Percentiles rank a stretch among this genome's conserved stretches.
These are phyloP conservation scores for Pygocentrus nattereri DNA, from an alignment of 2,797 vertebrate genomes.

Conservation along the genomic window DNA sequence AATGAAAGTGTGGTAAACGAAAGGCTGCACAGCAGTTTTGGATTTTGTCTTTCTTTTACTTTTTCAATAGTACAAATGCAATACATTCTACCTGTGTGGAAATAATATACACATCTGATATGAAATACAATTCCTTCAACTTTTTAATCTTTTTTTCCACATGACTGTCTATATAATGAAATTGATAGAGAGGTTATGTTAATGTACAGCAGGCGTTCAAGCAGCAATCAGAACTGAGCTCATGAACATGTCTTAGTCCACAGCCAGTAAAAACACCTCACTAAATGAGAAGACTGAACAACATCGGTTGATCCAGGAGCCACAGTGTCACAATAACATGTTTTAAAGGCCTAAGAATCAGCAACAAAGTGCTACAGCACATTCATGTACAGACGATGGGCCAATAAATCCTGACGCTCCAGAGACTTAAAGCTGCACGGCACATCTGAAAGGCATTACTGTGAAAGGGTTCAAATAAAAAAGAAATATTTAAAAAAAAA, in stretches of 20 bases:
- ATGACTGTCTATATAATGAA: too few species aligned
- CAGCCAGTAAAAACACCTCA: neutral
- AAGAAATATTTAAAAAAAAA: conserved; percentile 59
- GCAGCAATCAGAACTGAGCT: too few species aligned
- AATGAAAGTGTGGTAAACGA: too few species aligned
- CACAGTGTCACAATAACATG: neutral
- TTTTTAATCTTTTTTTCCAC: too few species aligned
- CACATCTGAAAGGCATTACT: conserved; percentile 71
- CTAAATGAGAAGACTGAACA: neutral
- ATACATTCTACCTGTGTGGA: too few species aligned
- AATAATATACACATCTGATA: too few species aligned
- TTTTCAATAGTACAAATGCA: too few species aligned
- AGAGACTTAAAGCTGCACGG: conserved; percentile 16
- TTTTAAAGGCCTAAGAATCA: conserved; percentile 9
- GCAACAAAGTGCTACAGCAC: conserved; percentile 10
- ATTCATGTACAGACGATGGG: neutral
- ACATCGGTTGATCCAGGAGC: neutral
- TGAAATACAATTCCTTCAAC: too few species aligned
- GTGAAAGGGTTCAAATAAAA: conserved; percentile 44
- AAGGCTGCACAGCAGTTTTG: too few species aligned
- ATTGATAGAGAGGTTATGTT: too few species aligned
- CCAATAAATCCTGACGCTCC: conserved; percentile 33
- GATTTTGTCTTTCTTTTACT: too few species aligned
- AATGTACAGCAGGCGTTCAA: neutral
- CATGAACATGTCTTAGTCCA: neutral